Evolutionary conservation across 2,797 vertebrate genomes (phyloP).

Genomic region (Threskiornis aethiopicus): DNA sequence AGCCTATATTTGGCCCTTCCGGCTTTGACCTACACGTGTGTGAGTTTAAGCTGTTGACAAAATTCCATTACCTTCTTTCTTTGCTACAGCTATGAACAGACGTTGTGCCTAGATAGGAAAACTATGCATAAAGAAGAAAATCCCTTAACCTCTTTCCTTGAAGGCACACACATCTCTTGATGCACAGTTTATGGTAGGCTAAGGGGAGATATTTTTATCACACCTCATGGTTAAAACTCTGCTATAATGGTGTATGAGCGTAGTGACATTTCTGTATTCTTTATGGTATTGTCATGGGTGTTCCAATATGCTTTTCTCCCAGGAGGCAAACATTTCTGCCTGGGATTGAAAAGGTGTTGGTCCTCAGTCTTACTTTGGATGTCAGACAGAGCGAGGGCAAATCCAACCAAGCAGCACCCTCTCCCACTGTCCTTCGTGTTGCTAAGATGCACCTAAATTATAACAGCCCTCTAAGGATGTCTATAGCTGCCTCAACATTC

Average conservation of each 20-base stretch:
- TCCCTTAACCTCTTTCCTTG: neutral
- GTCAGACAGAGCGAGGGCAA: neutral
- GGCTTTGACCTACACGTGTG: neutral
- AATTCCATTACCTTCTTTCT: neutral
- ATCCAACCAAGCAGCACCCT: neutral
- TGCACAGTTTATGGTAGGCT: neutral
- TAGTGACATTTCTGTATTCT: neutral
- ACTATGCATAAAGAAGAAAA: neutral
- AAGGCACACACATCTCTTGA: neutral
- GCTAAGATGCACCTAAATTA: neutral
- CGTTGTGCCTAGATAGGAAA: neutral
- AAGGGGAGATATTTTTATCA: neutral
- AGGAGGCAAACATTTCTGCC: neutral
- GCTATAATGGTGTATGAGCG: neutral
- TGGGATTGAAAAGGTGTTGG: neutral
- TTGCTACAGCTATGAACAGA: neutral
- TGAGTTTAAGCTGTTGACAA: neutral
- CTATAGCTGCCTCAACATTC: neutral
- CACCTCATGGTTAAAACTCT: neutral
- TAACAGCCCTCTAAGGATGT: neutral
- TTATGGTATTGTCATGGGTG: neutral
- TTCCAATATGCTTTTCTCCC: neutral
- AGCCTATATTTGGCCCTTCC: neutral
- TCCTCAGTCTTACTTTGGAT: neutral
- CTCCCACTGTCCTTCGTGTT: neutral